A percentile compares a stretch with the other conserved stretches of the same genome.
These are phyloP conservation scores for Ammodytes dubius DNA, from an alignment of 2,113 vertebrate species.

Conservation along the genomic window DNA sequence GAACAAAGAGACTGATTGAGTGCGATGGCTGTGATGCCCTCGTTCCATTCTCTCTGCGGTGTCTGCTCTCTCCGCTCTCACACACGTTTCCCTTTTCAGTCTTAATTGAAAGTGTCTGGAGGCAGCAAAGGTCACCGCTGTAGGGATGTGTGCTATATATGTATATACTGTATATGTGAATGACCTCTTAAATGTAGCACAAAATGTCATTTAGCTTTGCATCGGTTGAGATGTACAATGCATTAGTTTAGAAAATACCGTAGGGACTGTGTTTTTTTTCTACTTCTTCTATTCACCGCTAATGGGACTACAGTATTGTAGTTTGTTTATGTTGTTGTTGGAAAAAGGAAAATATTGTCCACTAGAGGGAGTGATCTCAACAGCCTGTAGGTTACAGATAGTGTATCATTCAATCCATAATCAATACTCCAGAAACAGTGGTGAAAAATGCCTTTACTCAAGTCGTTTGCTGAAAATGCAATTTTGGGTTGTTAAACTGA, in stretches of 20 bases:
- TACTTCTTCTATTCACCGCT: not conserved
- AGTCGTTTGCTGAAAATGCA: no score
- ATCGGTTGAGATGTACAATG: conserved; percentile 9
- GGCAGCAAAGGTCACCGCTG: conserved; percentile 54
- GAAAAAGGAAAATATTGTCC: conserved; percentile 9
- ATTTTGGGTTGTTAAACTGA: no score
- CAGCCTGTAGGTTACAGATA: not conserved
- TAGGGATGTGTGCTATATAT: conserved; percentile 1
- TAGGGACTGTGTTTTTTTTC: not conserved
- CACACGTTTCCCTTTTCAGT: conserved; percentile 38
- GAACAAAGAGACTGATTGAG: conserved; percentile 51
- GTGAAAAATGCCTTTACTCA: no score
- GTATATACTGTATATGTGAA: not conserved
- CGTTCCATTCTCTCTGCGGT: conserved; percentile 31
- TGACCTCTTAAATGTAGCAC: conserved; percentile 61
- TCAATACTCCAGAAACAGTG: not conserved
- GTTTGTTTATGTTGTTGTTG: not conserved
- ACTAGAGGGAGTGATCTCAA: conserved; percentile 44
- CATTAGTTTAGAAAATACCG: not conserved
- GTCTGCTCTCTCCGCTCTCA: conserved; percentile 24
- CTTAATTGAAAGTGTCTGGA: conserved; percentile 52
- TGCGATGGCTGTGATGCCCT: conserved; percentile 28
- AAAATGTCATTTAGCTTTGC: conserved; percentile 54
- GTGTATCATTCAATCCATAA: not conserved
- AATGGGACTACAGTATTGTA: not conserved